A percentile compares a stretch with the other conserved stretches of the same genome.
Conservation (phyloP, 2,888 invertebrate genomes). For the Eutolmus rufibarbis region DNA sequence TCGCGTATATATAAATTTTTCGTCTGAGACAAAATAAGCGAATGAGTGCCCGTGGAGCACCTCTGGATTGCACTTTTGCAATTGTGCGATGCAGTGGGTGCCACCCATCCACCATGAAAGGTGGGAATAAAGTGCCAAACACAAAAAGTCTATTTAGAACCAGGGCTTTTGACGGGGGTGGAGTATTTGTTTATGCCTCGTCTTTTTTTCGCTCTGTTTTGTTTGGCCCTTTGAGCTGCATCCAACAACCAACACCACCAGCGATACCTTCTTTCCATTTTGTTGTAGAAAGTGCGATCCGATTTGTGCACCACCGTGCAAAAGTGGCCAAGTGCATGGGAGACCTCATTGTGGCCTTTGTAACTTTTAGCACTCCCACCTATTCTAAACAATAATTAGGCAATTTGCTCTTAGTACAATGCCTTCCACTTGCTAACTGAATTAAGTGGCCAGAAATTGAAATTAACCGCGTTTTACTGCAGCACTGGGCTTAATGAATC, state of each 20-base stretch:
- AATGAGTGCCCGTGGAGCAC: slow-evolving; percentile 43
- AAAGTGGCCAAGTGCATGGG: slow-evolving; percentile 1
- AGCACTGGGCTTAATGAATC: neutral
- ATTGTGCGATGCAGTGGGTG: slow-evolving; percentile 30
- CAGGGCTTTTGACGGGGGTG: slow-evolving; percentile 17
- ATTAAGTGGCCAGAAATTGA: slow-evolving; percentile 23
- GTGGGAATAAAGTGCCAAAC: slow-evolving; percentile 21
- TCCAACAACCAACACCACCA: neutral
- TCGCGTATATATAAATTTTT: slow-evolving; percentile 18
- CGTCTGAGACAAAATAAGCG: slow-evolving; percentile 42
- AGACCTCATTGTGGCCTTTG: neutral
- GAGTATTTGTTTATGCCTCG: slow-evolving; percentile 41
- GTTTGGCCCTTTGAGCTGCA: neutral
- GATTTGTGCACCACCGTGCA: neutral
- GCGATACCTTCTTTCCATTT: neutral
- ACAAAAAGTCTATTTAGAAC: slow-evolving; percentile 40
- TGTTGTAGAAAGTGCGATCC: neutral
- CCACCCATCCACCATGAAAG: slow-evolving; percentile 30
- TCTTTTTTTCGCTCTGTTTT: neutral
- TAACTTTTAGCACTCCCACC: slow-evolving; percentile 1
- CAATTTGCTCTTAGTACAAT: slow-evolving; percentile 6
- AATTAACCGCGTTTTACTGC: slow-evolving; percentile 11
- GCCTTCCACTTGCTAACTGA: neutral
- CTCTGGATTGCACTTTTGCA: slow-evolving; percentile 40
- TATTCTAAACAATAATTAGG: slow-evolving; percentile 23